Evolutionary conservation across 2,797 vertebrate species (phyloP).

Genomic region (Chlorospingus flavigularis): DNA sequence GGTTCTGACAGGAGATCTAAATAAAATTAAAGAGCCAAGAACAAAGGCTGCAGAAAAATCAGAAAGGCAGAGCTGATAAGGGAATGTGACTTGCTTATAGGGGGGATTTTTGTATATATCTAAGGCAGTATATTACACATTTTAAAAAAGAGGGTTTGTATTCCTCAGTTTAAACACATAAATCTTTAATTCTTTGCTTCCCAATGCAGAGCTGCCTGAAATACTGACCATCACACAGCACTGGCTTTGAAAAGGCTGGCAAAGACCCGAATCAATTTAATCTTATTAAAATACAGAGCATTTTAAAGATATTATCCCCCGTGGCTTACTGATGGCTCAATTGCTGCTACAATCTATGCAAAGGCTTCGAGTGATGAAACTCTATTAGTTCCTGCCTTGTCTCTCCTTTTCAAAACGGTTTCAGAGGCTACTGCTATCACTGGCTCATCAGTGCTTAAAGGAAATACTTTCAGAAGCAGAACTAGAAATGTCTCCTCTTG

Average conservation of each 20-base stretch:
- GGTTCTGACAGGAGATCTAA: constrained; percentile 51
- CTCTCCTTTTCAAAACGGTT: constrained; percentile 18
- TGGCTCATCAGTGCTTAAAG: constrained; percentile 41
- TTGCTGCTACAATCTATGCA: constrained; percentile 1
- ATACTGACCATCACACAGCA: background rate
- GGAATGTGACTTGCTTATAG: background rate
- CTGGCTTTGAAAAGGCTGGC: background rate
- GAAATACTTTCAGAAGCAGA: constrained; percentile 62
- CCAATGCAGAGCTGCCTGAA: background rate
- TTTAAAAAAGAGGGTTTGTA: background rate
- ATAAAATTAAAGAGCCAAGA: constrained; percentile 52
- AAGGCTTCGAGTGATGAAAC: constrained; percentile 45
- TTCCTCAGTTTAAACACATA: background rate
- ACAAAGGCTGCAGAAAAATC: constrained; percentile 53
- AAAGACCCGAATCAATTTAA: background rate
- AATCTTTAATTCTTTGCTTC: background rate
- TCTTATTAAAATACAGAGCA: constrained; percentile 33
- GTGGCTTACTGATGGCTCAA: constrained; percentile 34
- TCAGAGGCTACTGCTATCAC: constrained; percentile 53
- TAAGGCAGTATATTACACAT: background rate
- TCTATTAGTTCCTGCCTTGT: constrained; percentile 3
- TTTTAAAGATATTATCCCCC: constrained; percentile 27
- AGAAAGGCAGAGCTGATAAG: constrained; percentile 10
- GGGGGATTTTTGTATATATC: background rate
- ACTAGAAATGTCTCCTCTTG: constrained; percentile 61